phyloP scores from a whole-genome alignment of 2,888 invertebrate genomes.

The Leptinotarsa tumamoca region DNA sequence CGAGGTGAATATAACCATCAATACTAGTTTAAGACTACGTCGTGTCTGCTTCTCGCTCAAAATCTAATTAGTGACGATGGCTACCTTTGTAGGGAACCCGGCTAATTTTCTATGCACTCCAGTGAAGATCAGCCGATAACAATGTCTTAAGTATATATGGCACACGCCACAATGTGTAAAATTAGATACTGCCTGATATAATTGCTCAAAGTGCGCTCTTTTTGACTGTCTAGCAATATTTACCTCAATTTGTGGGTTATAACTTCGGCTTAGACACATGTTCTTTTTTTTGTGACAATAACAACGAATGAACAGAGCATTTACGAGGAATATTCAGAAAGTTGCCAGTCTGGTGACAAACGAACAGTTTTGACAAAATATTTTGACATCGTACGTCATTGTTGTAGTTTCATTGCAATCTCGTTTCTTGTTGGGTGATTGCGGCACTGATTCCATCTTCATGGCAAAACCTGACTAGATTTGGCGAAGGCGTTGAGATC shows the following conservation, averaged over 20 bases:
- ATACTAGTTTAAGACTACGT: slow-evolving; percentile 1
- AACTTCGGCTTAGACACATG: no score
- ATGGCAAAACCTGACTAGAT: no score
- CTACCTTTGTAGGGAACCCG: slow-evolving; percentile 12
- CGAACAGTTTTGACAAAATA: no score
- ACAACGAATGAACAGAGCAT: no score
- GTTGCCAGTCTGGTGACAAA: no score
- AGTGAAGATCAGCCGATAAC: slow-evolving; percentile 2
- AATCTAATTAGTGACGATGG: slow-evolving; percentile 18
- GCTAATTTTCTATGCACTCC: slow-evolving; percentile 13
- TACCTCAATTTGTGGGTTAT: not conserved
- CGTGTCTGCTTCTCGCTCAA: slow-evolving; percentile 8
- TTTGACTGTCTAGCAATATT: not conserved
- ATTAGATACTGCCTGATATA: not conserved
- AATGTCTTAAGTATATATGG: slow-evolving; percentile 1
- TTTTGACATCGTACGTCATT: no score
- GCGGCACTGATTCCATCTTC: no score
- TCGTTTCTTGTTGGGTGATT: no score
- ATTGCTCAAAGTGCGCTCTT: not conserved
- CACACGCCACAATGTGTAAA: not conserved
- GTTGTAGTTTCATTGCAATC: no score
- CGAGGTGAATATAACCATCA: slow-evolving; percentile 19
- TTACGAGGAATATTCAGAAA: no score
- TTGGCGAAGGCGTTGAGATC: no score
- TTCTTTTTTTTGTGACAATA: no score